Evolutionary conservation across 2,113 vertebrate genomes (phyloP), one percentile per base, ranked within the genome.

Genomic region (Climacteris rufus): DNA sequence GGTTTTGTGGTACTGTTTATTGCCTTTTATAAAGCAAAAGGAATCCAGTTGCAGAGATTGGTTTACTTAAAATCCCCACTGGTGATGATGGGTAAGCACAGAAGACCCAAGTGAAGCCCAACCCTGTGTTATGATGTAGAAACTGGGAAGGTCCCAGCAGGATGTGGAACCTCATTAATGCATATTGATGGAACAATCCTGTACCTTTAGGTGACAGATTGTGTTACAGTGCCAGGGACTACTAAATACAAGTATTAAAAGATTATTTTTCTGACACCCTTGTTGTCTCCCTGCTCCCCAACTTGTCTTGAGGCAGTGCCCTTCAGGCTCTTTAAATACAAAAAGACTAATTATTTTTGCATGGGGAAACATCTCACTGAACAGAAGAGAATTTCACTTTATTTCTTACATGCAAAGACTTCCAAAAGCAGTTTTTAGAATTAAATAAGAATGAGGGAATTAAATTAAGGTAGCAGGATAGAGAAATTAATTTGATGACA

Each of bases 51-150:
- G 71, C 60, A 64, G 57, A n/a, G 66, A 19, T 3, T 33, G 84
- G 15, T 54, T 72, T 25, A 11, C 33, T 56, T 35, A 6, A 81
- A 84, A 56, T 37, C 9, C 6, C 13, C 11, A 7, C 60, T 19
- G 31, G 44, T 52, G 65, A 4, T 25, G 4, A 3, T 23, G 70
- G 65, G 45, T 23, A 13, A 44, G 83, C 40, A 60, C 78, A 33
- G 68, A 27, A 40, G 47, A 13, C 10, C n/a, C n/a, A 6, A 15
- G 54, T 11, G 39, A 54, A 71, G 40, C 24, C 31, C 40, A 68
- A 6, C 16, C 52, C 33, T 25, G 33, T 0, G 2, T 11, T 33
- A 1, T 4, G 50, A 18, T 7, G 6, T 11, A 10, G 42, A 27
- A 88, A 15, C 39, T 4, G 4, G 7, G 23, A 42, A 42, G 31